phyloP scores from a whole-genome alignment of 2,113 vertebrate species.

The Cryptomyrus ogoouensis region DNA sequence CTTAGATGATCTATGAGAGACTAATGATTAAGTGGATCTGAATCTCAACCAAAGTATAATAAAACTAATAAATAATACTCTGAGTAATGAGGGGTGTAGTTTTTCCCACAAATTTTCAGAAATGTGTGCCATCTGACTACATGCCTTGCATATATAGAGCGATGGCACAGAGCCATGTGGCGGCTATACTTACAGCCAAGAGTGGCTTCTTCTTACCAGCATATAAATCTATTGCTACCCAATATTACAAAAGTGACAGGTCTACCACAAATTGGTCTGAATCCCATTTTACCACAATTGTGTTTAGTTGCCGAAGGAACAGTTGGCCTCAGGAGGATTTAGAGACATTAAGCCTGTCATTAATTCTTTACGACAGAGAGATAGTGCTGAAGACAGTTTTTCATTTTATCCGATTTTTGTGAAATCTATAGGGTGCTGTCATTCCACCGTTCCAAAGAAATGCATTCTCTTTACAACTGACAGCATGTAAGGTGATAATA shows the following conservation, averaged over 20 bases:
- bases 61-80: not conserved
- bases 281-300: not conserved
- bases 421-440: conserved; percentile 3
- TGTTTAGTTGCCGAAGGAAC: conserved; percentile 8
- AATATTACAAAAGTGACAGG: not conserved
- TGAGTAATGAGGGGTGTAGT: not conserved
- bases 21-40: not conserved
- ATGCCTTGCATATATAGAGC: not conserved
- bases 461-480: not conserved
- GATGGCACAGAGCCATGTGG: not conserved
- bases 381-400: not conserved
- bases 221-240: not conserved
- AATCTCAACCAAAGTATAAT: not conserved
- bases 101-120: not conserved
- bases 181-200: not conserved
- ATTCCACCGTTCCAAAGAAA: not conserved
- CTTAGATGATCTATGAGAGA: not conserved
- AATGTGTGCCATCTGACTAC: not conserved
- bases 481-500: not conserved
- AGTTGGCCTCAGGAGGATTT: not conserved
- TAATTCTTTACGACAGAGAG: conserved; percentile 2
- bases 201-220: not conserved
- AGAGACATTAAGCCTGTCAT: not conserved
- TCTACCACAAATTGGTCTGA: not conserved
- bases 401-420: not conserved